These are phyloP conservation scores for Ooceraea biroi DNA, from an alignment of 1,140 invertebrate genomes.

Conservation along the genomic window DNA sequence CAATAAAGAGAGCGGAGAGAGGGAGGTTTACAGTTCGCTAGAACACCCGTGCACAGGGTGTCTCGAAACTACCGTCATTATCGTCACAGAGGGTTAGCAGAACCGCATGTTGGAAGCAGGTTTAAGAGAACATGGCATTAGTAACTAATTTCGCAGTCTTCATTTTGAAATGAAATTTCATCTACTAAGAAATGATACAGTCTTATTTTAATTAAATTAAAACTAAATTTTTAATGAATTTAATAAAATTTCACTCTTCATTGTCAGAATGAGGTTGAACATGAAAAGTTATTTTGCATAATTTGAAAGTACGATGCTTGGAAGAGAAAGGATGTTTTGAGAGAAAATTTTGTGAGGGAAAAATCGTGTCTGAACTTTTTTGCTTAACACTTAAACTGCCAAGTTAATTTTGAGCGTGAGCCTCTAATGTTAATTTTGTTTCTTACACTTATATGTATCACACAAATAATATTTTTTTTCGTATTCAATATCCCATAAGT, in stretches of 20 bases:
- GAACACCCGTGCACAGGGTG: not conserved
- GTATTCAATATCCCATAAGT: no score
- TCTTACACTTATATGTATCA: no score
- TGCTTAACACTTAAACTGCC: no score
- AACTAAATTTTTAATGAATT: no score
- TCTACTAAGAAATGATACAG: not conserved
- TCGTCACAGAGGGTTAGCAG: not conserved
- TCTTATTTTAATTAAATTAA: no score
- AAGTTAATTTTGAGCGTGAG: no score
- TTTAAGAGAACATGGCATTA: not conserved
- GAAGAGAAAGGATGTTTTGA: not conserved
- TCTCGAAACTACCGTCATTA: not conserved
- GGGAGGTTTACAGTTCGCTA: constrained; percentile 26
- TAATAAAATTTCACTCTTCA: not conserved
- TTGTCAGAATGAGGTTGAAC: not conserved
- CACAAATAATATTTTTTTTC: no score
- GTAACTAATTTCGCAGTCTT: not conserved
- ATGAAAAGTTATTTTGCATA: not conserved
- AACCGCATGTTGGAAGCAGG: not conserved
- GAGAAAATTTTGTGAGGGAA: not conserved
- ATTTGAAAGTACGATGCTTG: not conserved
- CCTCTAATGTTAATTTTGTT: no score
- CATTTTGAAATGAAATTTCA: not conserved
- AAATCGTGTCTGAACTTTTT: no score
- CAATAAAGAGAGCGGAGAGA: constrained; percentile 21